Evolutionary conservation across 1,140 invertebrate species (phyloP), one percentile per base, ranked within the genome.

Genomic region (Drosophila parabipectinata): DNA sequence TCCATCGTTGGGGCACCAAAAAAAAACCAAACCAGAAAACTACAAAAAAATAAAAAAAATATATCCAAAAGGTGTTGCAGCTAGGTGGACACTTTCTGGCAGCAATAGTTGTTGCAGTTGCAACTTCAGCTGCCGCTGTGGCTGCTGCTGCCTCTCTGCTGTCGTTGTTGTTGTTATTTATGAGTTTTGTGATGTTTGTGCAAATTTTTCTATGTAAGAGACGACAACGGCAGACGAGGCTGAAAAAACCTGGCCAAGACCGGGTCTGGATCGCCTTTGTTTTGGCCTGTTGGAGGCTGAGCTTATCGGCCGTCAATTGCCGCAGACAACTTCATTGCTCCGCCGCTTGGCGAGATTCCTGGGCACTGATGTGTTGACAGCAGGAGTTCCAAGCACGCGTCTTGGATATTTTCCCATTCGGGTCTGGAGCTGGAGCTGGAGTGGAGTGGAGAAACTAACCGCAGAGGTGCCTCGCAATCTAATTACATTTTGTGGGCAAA

Each of bases 161-260:
- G 66, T 64, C 66, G 82, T 72, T 82, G 74, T 55, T 76, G 69
- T 82, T 81, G 82, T 85, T 85, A 85, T 85, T 85, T 85, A 85
- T 85, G 82, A 85, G 82, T 85, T 82, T 85, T 87, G 82, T 82
- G 82, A 85, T 85, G 82, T 87, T 88, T 82, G 83, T 85, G 82
- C 82, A 85, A 85, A 85, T 85, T 85, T 85, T 85, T 87, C 82
- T 85, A 85, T 85, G 82, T 79, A 85, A 67, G 64, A 72, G 67
- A 59, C 64, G 47, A 54, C 56, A 60, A 44, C 61, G 34, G 51
- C 56, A 50, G 48, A 10, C 47, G 8, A 41, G 12, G 34, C 34
- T 37, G 9, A 30, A 10, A 32, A 32, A 32, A n/a, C 34, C 34
- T 37, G 10, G 34, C 34, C 10, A 12, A 4, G 34, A 37, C 34